phyloP scores from a whole-genome alignment of 2,797 vertebrate genomes.

The Muraenolepis orangiensis region DNA sequence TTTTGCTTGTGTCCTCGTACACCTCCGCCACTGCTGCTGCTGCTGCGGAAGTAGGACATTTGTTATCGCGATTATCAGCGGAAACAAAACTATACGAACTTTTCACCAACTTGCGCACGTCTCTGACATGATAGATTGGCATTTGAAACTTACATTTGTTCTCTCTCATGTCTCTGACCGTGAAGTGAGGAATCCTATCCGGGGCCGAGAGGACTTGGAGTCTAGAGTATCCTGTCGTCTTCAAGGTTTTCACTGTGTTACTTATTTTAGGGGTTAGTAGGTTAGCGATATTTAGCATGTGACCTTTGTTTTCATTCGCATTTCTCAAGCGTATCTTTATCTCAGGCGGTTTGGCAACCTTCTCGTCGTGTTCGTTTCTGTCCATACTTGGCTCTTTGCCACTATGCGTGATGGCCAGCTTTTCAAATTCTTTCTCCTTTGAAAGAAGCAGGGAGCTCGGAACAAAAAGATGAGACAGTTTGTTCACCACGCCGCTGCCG shows the following conservation, averaged over 20 bases:
- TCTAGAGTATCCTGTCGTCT: constrained; percentile 67
- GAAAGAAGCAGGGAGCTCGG: constrained; percentile 82
- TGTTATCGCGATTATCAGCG: constrained; percentile 68
- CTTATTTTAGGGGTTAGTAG: constrained; percentile 88
- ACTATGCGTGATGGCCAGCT: constrained; percentile 33
- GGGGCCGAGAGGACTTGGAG: constrained; percentile 62
- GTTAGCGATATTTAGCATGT: constrained; percentile 85
- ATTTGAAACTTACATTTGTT: constrained; percentile 82
- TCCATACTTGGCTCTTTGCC: constrained; percentile 11
- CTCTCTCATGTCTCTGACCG: constrained; percentile 87
- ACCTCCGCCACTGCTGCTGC: constrained; percentile 25
- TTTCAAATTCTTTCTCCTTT: constrained; percentile 71
- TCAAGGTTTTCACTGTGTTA: constrained; percentile 61
- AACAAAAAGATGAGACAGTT: constrained; percentile 88
- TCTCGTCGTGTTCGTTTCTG: constrained; percentile 33
- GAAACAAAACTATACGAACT: constrained; percentile 85
- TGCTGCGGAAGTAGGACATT: constrained; percentile 34
- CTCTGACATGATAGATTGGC: constrained; percentile 91
- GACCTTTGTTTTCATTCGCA: constrained; percentile 76
- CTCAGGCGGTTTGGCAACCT: constrained; percentile 76
- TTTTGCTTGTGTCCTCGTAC: constrained; percentile 69
- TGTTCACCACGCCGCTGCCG: constrained; percentile 68
- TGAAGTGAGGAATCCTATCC: constrained; percentile 87
- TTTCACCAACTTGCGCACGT: constrained; percentile 94
- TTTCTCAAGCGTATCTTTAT: constrained; percentile 89